phyloP scores from a whole-genome alignment of 2,888 invertebrate genomes.

The Mesoligia furuncula region DNA sequence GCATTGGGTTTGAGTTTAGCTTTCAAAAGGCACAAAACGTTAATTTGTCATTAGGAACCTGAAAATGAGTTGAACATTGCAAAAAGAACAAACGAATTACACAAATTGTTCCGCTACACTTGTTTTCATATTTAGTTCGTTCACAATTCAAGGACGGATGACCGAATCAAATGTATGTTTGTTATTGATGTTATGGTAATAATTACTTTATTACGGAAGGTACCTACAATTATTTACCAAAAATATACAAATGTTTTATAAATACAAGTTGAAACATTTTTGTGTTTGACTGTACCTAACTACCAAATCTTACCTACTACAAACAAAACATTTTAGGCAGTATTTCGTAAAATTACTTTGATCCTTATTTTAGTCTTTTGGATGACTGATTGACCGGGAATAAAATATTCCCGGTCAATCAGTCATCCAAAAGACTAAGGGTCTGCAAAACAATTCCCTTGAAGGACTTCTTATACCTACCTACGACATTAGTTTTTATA shows the following conservation, averaged over 20 bases:
- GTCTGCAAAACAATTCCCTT: not conserved
- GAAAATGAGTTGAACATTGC: not conserved
- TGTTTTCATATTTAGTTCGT: not conserved
- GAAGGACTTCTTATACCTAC: not conserved
- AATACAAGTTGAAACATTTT: not conserved
- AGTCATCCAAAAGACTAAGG: too few species aligned
- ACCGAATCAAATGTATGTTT: constrained; percentile 13
- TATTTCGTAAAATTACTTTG: not conserved
- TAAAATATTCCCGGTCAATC: too few species aligned
- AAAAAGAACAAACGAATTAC: not conserved
- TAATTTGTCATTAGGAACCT: not conserved
- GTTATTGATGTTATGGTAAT: constrained; percentile 1
- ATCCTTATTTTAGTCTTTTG: not conserved
- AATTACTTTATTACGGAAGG: constrained; percentile 12
- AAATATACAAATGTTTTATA: not conserved
- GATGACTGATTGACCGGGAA: not conserved
- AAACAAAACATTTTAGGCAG: not conserved
- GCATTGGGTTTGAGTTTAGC: too few species aligned
- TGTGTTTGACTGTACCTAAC: not conserved
- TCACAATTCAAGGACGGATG: constrained; percentile 32
- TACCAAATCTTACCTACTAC: not conserved
- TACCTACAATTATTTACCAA: not conserved
- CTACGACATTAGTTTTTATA: not conserved
- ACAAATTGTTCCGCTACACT: constrained; percentile 13
- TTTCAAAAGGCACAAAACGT: not conserved